Percentiles rank a stretch among this genome's conserved stretches.
These are phyloP conservation scores for Kryptopterus vitreolus DNA, from an alignment of 2,797 vertebrate species.

Conservation along the genomic window DNA sequence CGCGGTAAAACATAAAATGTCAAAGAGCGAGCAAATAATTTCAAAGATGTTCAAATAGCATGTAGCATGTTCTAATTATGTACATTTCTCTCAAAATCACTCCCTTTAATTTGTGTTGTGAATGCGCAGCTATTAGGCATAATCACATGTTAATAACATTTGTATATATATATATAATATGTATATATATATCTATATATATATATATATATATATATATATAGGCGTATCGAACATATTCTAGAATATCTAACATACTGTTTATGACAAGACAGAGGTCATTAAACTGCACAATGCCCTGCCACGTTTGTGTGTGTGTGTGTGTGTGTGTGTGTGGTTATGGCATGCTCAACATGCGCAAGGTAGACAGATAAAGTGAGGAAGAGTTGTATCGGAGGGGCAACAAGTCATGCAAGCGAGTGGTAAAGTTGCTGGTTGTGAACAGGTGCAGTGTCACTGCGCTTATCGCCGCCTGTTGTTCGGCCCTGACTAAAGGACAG, in stretches of 20 bases:
- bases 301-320: slow-evolving; percentile 10
- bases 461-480: slow-evolving; percentile 44
- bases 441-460: slow-evolving; percentile 52
- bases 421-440: slow-evolving; percentile 47
- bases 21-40: background rate
- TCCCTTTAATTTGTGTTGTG: too few relatives aligned
- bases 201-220: background rate
- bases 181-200: too few relatives aligned
- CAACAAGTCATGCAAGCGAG: slow-evolving; percentile 35
- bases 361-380: slow-evolving; percentile 25
- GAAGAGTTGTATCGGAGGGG: slow-evolving; percentile 26
- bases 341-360: slow-evolving; percentile 9
- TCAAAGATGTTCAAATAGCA: background rate
- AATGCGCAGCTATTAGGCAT: too few relatives aligned
- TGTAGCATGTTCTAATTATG: too few relatives aligned
- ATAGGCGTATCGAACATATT: background rate
- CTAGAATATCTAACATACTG: background rate
- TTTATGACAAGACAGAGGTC: slow-evolving; percentile 25
- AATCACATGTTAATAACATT: too few relatives aligned
- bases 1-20: background rate
- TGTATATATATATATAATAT: too few relatives aligned
- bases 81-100: too few relatives aligned
- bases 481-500: slow-evolving; percentile 43
- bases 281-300: slow-evolving; percentile 9
- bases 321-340: slow-evolving; percentile 2